phyloP scores from a whole-genome alignment of 2,888 invertebrate genomes.

The Gari tellinella region DNA sequence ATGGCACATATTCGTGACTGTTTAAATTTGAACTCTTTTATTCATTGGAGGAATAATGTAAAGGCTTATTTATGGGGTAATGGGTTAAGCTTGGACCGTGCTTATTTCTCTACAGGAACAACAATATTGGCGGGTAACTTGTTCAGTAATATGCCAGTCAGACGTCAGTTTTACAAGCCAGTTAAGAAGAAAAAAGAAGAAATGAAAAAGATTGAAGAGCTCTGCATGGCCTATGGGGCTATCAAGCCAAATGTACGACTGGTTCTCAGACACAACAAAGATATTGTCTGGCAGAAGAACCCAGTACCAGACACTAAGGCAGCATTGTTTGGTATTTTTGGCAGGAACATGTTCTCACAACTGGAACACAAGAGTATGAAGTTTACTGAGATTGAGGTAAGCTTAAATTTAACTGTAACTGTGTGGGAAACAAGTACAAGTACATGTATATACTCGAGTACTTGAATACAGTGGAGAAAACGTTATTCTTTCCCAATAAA shows the following conservation, averaged over 20 bases:
- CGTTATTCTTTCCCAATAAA: no score
- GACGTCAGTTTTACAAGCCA: conserved; percentile 86
- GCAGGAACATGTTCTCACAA: conserved; percentile 62
- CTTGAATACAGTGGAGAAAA: no score
- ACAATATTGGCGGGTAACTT: conserved; percentile 85
- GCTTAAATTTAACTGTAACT: no score
- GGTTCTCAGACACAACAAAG: conserved; percentile 85
- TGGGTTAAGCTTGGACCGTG: no score
- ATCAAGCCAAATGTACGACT: conserved; percentile 86
- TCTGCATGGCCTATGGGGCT: conserved; percentile 86
- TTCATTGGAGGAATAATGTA: no score
- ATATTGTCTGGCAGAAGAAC: conserved; percentile 85
- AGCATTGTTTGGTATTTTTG: conserved; percentile 69
- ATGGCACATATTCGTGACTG: no score
- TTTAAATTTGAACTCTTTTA: no score
- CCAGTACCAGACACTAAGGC: conserved; percentile 71
- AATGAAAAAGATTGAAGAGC: conserved; percentile 86
- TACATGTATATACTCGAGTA: no score
- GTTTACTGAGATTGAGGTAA: conserved; percentile 48
- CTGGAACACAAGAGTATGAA: conserved; percentile 56
- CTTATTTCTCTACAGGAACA: no score
- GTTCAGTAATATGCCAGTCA: conserved; percentile 87
- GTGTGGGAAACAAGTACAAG: no score
- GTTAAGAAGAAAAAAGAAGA: conserved; percentile 85
- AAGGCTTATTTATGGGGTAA: no score